Percentiles rank a stretch among this genome's conserved stretches.
Conservation (phyloP, 2,888 invertebrate species). For the Amblyteles armatorius region DNA sequence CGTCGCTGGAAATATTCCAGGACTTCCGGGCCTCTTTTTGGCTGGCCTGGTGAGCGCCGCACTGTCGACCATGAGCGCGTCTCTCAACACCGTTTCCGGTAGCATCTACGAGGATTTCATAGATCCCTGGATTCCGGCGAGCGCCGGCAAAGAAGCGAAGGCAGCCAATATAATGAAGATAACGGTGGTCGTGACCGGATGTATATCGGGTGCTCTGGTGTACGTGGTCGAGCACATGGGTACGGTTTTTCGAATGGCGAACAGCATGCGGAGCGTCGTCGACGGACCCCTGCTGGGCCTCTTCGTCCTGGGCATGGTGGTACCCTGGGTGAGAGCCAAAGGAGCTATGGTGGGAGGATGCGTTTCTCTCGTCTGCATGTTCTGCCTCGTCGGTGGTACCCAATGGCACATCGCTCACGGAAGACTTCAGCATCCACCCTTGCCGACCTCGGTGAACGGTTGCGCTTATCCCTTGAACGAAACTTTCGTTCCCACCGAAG, state of each 20-base stretch:
- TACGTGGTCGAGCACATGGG: constrained; percentile 88
- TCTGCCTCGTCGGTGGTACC: constrained; percentile 77
- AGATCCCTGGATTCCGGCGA: constrained; percentile 85
- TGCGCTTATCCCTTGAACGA: constrained; percentile 74
- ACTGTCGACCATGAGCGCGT: constrained; percentile 88
- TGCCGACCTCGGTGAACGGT: constrained; percentile 73
- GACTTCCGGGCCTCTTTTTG: constrained; percentile 91
- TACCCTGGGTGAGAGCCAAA: constrained; percentile 88
- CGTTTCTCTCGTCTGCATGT: constrained; percentile 74
- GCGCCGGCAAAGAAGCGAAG: constrained; percentile 84
- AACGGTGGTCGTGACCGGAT: constrained; percentile 85
- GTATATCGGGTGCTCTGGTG: constrained; percentile 86
- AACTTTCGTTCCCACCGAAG: constrained; percentile 57
- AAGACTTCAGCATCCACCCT: constrained; percentile 65
- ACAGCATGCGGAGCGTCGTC: constrained; percentile 88
- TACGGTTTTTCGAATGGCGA: constrained; percentile 88
- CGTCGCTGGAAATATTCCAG: constrained; percentile 88
- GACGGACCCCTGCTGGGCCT: constrained; percentile 90
- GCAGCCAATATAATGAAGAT: constrained; percentile 88
- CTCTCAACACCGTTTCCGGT: constrained; percentile 88
- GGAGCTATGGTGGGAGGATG: constrained; percentile 86
- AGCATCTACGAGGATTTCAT: constrained; percentile 89
- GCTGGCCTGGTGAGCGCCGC: constrained; percentile 91
- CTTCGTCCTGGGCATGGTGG: constrained; percentile 89
- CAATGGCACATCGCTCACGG: constrained; percentile 75